Percentiles rank a stretch among this genome's conserved stretches.
Evolutionary conservation across 2,797 vertebrate genomes (phyloP).

Genomic region (Gambusia yucatana): DNA sequence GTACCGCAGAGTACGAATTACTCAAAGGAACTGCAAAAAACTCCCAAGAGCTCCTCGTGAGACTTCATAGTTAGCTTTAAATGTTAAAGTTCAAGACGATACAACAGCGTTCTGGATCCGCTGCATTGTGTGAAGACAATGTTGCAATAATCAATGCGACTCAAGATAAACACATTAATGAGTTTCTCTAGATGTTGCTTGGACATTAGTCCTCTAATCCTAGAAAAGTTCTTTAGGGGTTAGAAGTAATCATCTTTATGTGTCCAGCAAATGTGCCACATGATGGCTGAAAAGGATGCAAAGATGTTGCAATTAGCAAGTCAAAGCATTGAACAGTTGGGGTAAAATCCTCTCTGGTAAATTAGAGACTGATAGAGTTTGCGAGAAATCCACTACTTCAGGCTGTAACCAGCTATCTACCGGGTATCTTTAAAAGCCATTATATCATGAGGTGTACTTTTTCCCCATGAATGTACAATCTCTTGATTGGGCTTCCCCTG

Average conservation of each 20-base stretch:
- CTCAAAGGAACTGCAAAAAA: neutral
- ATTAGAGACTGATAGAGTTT: neutral
- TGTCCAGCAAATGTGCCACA: neutral
- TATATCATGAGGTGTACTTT: neutral
- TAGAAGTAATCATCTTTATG: too few relatives aligned
- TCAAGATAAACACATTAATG: too few relatives aligned
- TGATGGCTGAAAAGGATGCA: neutral
- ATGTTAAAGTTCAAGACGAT: neutral
- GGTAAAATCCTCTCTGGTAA: neutral
- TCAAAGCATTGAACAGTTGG: neutral
- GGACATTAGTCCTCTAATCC: too few relatives aligned
- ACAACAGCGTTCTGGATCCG: too few relatives aligned
- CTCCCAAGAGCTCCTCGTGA: neutral
- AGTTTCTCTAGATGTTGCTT: too few relatives aligned
- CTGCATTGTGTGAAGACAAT: too few relatives aligned
- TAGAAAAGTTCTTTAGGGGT: too few relatives aligned
- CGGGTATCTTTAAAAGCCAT: neutral
- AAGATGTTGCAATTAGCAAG: neutral
- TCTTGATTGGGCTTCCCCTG: slow-evolving; percentile 23
- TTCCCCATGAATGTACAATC: slow-evolving; percentile 7
- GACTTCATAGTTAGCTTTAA: neutral
- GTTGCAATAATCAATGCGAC: too few relatives aligned
- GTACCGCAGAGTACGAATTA: neutral
- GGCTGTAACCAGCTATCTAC: neutral
- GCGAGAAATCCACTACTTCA: too few relatives aligned